Evolutionary conservation across 2,888 invertebrate species (phyloP), one percentile per base, ranked within the genome.

Genomic region (Diarsia dahlii): DNA sequence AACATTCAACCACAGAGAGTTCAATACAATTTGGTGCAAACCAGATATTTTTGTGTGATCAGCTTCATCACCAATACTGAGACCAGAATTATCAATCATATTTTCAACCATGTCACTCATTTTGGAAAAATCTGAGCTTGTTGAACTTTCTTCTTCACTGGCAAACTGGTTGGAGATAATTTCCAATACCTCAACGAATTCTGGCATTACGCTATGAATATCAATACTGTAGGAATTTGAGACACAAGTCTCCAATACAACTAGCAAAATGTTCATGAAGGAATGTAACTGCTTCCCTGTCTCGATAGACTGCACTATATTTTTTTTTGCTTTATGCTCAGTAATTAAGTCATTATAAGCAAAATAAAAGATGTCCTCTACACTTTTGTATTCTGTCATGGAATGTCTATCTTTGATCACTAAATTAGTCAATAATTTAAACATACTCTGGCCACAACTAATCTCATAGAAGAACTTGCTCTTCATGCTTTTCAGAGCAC

Each of bases 1-100:
- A 20, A 98, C 96, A 87, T 98, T 98, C 85, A 98, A 96, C 98
- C 98, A 98, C 89, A 98, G 97, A 89, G 98, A 98, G 87, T 98
- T 97, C 18, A 98, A 94, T 74, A 98, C 95, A 84, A 97, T 97
- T 94, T 98, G 98, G 88, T 98, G 97, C 62, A 97, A 96, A 18
- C 97, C 97, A 28, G 97, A 97, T 87, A 97, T 95, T 91, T 93
- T 95, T 28, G 94, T 94, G 54, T 94, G 91, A 86, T 97, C 95
- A 69, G 89, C 89, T 69, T 92, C 89, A 87, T 92, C 91, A 34
- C 75, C 75, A 1, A 74, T 74, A 62, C 87, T 84, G 75, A 91
- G 90, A 12, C 90, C 91, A 74, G 97, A 97, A 69, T 94, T 92
- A 69, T 89, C 90, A 62, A 98, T 97, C 62, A 97, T 94, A 76